Base-by-base conservation (phyloP, 2,797 vertebrate species). In the Alca torda region DNA sequence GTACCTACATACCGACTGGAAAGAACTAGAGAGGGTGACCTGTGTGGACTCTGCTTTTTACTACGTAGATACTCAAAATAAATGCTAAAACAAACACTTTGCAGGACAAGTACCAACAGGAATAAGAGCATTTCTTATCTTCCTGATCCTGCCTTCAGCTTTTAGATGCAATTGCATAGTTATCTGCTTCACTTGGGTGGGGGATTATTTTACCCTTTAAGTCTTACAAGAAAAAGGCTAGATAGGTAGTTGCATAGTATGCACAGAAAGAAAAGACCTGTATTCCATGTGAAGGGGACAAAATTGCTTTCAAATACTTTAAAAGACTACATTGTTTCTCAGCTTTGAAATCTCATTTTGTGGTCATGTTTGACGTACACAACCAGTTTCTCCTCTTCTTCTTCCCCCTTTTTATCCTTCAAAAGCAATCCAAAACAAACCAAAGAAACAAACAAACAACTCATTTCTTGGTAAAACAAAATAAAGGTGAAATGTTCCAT, bases 401-500 rank as follows among this genome's bases (percentile, higher is more conserved):
- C 73, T 63, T 65, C 30, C 51, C 19, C 30, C 53, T 82, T 91
- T 82, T 91, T 84, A 13, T 39, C 37, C 77, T 90, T 93, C 81
- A 83, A 95, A 93, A 94, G 61, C 73, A 83, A 93, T 92, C 30
- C 90, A 96, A 94, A 89, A 79, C 84, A 91, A 96, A 89, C 43
- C 56, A 80, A 89, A 72, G 69, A 81, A 97, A 90, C 81, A 94
- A 94, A 85, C 82, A 97, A 85, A 65, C 83, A 94, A 94, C 93
- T 93, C 30, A 59, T 72, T 83, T 94, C 43, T 95, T 50, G 65
- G 67, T 95, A 84, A 89, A 95, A 90, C 84, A 93, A 97, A 96
- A 94, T 56, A 93, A 95, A 87, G 87, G 90, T 80, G 91, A 95
- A 95, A 94, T 79, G 94, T 65, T 98, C 84, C 37, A 31, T 84